Percentiles rank a stretch among this genome's conserved stretches.
phyloP scores from a whole-genome alignment of 2,888 invertebrate genomes.

The Lottia gigantea region DNA sequence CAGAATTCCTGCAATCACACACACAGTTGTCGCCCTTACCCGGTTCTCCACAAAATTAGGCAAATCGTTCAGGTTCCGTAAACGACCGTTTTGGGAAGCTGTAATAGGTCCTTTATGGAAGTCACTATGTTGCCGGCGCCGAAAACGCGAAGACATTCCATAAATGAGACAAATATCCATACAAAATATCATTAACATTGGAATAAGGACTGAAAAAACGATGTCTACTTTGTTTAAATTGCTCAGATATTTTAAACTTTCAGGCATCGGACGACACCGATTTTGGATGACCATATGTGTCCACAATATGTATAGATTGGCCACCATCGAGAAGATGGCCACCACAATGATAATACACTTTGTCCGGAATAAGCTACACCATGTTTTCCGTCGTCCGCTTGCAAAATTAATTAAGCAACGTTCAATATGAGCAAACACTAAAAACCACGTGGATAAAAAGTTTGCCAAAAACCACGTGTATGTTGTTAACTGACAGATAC shows the following conservation, averaged over 20 bases:
- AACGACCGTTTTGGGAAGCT: background rate
- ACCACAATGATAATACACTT: constrained; percentile 37
- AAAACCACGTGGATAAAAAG: constrained; percentile 36
- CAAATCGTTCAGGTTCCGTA: constrained; percentile 10
- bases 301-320: constrained; percentile 36
- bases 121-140: background rate
- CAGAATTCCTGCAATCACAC: constrained; percentile 28
- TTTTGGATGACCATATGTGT: constrained; percentile 26
- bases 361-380: constrained; percentile 36
- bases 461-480: constrained; percentile 26
- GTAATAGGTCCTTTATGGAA: constrained; percentile 1
- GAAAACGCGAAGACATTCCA: background rate
- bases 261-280: constrained; percentile 45
- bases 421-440: constrained; percentile 34
- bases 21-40: constrained; percentile 22
- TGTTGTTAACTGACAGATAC: constrained; percentile 36
- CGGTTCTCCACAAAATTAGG: constrained; percentile 27
- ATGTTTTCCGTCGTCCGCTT: constrained; percentile 23
- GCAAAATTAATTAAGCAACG: constrained; percentile 29
- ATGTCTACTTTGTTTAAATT: constrained; percentile 48
- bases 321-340: constrained; percentile 35
- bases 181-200: constrained; percentile 31
- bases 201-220: constrained; percentile 44
- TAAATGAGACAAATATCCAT: constrained; percentile 25
- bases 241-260: constrained; percentile 42